A percentile compares a stretch with the other conserved stretches of the same genome.
Conservation (phyloP, 1,140 invertebrate genomes). For the Alviniconcha marisindica region DNA sequence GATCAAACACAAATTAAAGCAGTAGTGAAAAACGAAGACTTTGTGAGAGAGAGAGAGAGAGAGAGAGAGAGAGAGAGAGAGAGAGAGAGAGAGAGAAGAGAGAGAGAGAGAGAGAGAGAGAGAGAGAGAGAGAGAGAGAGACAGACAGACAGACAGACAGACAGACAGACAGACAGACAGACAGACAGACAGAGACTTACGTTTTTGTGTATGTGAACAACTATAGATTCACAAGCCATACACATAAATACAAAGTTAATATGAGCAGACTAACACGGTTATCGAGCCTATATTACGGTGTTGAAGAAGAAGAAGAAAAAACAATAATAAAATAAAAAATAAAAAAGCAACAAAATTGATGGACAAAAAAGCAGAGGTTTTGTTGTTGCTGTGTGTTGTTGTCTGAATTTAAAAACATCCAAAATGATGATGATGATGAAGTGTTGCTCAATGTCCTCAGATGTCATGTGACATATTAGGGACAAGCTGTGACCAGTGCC, state of each 20-base stretch:
- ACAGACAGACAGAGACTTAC: background rate
- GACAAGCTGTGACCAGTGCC: too few species aligned
- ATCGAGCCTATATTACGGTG: background rate
- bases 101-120: slow-evolving; percentile 22
- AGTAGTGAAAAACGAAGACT: background rate
- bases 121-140: slow-evolving; percentile 24
- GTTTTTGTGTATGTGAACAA: background rate
- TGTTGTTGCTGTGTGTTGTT: too few species aligned
- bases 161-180: slow-evolving; percentile 17
- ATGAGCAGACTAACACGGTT: too few species aligned
- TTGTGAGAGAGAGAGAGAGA: background rate
- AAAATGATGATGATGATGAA: too few species aligned
- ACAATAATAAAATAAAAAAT: background rate
- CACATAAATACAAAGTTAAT: too few species aligned
- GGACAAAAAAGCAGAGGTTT: too few species aligned
- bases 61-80: background rate
- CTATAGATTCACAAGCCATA: background rate
- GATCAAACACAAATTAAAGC: background rate
- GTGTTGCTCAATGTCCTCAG: too few species aligned
- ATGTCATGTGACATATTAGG: too few species aligned
- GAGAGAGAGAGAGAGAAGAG: background rate
- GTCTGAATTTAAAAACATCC: too few species aligned
- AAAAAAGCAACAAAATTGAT: background rate
- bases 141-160: slow-evolving; percentile 2
- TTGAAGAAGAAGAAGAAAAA: background rate